These are phyloP conservation scores for Idaea dimidiata DNA, from an alignment of 2,888 invertebrate genomes.

Conservation along the genomic window DNA sequence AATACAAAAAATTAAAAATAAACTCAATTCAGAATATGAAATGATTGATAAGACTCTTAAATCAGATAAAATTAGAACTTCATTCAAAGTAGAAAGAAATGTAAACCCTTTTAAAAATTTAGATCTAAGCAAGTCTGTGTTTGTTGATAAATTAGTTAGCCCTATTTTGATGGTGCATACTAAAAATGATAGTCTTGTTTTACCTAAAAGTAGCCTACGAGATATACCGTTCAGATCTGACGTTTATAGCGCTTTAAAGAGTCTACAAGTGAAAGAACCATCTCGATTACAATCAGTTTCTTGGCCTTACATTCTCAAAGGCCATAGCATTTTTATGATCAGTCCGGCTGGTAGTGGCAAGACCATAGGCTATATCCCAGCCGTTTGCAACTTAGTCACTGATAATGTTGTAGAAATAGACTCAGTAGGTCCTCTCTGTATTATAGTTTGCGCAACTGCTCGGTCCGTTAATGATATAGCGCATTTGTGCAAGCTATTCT, in stretches of 20 bases:
- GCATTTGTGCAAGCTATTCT: slow-evolving; percentile 58
- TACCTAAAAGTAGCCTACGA: slow-evolving; percentile 47
- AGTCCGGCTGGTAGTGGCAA: slow-evolving; percentile 83
- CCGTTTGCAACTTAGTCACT: slow-evolving; percentile 82
- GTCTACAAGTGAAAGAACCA: slow-evolving; percentile 57
- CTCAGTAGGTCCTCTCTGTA: slow-evolving; percentile 81
- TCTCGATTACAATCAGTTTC: slow-evolving; percentile 84
- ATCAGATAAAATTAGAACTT: slow-evolving; percentile 4
- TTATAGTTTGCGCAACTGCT: slow-evolving; percentile 85
- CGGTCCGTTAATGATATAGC: slow-evolving; percentile 76
- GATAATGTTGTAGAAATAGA: slow-evolving; percentile 54
- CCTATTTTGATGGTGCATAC: slow-evolving; percentile 69
- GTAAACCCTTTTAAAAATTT: slow-evolving; percentile 66
- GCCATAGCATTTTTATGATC: slow-evolving; percentile 83
- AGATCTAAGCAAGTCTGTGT: slow-evolving; percentile 56
- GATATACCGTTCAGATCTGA: slow-evolving; percentile 57
- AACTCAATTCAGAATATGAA: neutral
- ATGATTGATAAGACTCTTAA: neutral
- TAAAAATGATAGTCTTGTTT: slow-evolving; percentile 54
- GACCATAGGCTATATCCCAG: slow-evolving; percentile 85
- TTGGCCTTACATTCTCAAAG: slow-evolving; percentile 85
- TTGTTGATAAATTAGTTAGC: slow-evolving; percentile 64
- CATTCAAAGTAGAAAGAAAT: slow-evolving; percentile 31
- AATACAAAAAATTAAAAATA: slow-evolving; percentile 8
- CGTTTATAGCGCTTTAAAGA: slow-evolving; percentile 51